A percentile compares a stretch with the other conserved stretches of the same genome.
Conservation (phyloP, 2,797 vertebrate genomes). For the Urosaurus nigricauda region DNA sequence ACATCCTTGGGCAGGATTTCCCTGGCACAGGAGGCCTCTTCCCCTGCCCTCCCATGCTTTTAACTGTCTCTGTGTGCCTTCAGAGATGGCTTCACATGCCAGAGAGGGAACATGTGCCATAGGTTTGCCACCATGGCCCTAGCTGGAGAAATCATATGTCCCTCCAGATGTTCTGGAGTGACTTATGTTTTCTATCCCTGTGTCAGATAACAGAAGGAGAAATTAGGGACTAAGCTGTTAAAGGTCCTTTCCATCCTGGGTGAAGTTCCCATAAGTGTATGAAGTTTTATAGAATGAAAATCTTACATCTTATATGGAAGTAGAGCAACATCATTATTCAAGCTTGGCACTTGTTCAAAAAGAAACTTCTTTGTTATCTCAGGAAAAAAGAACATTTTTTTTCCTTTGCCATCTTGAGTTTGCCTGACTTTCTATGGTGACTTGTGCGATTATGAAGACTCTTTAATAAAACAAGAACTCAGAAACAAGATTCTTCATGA, state of each 20-base stretch:
- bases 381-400: neutral
- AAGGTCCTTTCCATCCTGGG: neutral
- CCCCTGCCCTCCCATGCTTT: too few relatives aligned
- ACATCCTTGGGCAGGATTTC: too few relatives aligned
- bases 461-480: neutral
- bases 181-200: too few relatives aligned
- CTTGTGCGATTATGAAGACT: neutral
- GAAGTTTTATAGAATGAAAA: neutral
- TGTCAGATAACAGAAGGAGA: neutral
- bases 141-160: too few relatives aligned
- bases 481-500: too few relatives aligned
- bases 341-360: neutral
- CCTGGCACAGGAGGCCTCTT: too few relatives aligned
- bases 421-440: neutral
- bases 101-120: too few relatives aligned
- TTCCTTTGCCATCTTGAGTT: neutral
- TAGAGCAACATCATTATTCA: neutral
- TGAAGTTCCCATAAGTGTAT: neutral
- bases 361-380: neutral
- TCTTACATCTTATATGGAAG: neutral
- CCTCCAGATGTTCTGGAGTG: too few relatives aligned
- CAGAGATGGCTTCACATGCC: too few relatives aligned
- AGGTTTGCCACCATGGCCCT: too few relatives aligned
- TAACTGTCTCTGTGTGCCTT: too few relatives aligned
- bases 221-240: neutral